These are phyloP conservation scores for Apis cerana DNA, from an alignment of 1,140 invertebrate genomes.

Conservation along the genomic window DNA sequence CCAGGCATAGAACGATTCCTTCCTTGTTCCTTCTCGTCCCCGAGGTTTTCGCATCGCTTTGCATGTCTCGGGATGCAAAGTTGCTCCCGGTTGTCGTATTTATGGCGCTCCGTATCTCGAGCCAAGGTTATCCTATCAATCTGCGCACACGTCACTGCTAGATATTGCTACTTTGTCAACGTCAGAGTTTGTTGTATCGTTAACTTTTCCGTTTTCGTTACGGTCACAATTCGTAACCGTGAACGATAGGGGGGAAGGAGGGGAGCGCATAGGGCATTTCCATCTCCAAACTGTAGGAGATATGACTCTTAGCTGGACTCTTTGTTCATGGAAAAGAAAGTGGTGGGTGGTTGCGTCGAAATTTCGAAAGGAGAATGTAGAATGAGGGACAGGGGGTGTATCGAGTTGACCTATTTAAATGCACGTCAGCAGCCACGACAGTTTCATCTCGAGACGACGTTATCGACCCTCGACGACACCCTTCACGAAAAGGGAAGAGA, in stretches of 20 bases:
- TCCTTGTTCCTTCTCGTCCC: conserved; percentile 47
- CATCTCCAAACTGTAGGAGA: neutral
- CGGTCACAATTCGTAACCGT: neutral
- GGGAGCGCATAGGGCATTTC: neutral
- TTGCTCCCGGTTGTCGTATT: conserved; percentile 45
- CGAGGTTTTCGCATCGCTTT: conserved; percentile 57
- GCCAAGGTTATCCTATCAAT: conserved; percentile 51
- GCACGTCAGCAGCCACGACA: conserved; percentile 56
- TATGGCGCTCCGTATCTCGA: conserved; percentile 32
- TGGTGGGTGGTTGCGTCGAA: neutral
- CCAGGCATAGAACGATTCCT: neutral
- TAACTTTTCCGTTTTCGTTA: conserved; percentile 30
- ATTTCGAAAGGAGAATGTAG: conserved; percentile 3
- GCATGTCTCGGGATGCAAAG: conserved; percentile 59
- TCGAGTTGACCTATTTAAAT: conserved; percentile 61
- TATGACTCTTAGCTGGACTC: neutral
- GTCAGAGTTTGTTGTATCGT: conserved; percentile 21
- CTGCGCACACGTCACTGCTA: conserved; percentile 48
- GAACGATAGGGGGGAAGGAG: neutral
- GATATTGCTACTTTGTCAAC: conserved; percentile 47
- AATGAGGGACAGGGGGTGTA: neutral
- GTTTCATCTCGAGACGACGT: conserved; percentile 63
- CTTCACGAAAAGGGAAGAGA: conserved; percentile 50
- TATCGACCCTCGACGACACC: conserved; percentile 62
- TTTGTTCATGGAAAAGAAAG: neutral